Evolutionary conservation across 1,140 invertebrate species (phyloP), one percentile per base, ranked within the genome.

Genomic region (Caenorhabditis briggsae): DNA sequence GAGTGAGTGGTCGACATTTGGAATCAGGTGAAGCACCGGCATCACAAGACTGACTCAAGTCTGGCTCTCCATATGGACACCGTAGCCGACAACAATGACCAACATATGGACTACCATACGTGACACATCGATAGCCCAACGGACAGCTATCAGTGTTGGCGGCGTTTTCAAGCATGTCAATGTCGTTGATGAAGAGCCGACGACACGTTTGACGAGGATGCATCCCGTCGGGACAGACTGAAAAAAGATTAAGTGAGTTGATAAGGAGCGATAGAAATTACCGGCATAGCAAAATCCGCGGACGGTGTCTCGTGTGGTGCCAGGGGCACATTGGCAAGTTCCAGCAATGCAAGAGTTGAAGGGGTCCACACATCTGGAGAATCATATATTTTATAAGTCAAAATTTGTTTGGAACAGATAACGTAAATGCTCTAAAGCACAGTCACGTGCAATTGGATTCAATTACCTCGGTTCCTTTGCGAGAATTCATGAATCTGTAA

Each of bases 81-180:
- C 87, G 61, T 25, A 92, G 61, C 25, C 89, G 87, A 85, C 91
- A 92, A 78, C 91, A 92, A 88, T 92, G 91, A 16, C 91, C 91
- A 56, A 92, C 92, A 83, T 92, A 92, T 12, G 91, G 91, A 85
- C 90, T 91, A 43, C 91, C 91, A 85, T 92, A 92, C n/a, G 90
- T 92, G 55, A 90, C 92, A 86, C 91, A 92, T 65, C 91, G 86
- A 82, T 92, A 92, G 7, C 91, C 91, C 50, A 91, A 84, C 5
- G 91, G 91, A 74, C 91, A 92, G 85, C 91, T 92, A 87, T 92
- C 91, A 3, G 92, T 92, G 18, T 90, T 91, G 11, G 91, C 91
- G n/a, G 92, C 92, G 88, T 92, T 92, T 56, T 92, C 91, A 55
- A 92, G 65, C 92, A 92, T 92, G 83, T 92, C 92, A 46, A 91